Conservation (phyloP, 2,113 vertebrate species). For the Oryctolagus cuniculus region mOryCun1.1 NC_091433.1:54979501-54980000, state of each 20-base stretch:
- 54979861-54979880: too few relatives aligned
- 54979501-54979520: neutral
- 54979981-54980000: too few relatives aligned
- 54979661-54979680: neutral
- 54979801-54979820: too few relatives aligned
- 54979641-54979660: neutral
- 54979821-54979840: too few relatives aligned
- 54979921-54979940: too few relatives aligned
- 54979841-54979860: too few relatives aligned
- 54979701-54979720: neutral
- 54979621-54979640: neutral
- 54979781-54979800: too few relatives aligned
- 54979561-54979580: neutral
- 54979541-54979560: neutral
- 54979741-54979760: neutral
- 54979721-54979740: neutral
- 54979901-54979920: too few relatives aligned
- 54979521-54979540: neutral
- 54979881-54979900: too few relatives aligned
- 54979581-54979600: neutral
- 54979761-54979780: neutral
- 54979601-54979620: neutral
- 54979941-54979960: too few relatives aligned
- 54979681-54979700: conserved; percentile 6
- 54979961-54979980: too few relatives aligned